A percentile compares a stretch with the other conserved stretches of the same genome.
phyloP scores from a whole-genome alignment of 2,888 invertebrate species.

The Ellobium chinense region DNA sequence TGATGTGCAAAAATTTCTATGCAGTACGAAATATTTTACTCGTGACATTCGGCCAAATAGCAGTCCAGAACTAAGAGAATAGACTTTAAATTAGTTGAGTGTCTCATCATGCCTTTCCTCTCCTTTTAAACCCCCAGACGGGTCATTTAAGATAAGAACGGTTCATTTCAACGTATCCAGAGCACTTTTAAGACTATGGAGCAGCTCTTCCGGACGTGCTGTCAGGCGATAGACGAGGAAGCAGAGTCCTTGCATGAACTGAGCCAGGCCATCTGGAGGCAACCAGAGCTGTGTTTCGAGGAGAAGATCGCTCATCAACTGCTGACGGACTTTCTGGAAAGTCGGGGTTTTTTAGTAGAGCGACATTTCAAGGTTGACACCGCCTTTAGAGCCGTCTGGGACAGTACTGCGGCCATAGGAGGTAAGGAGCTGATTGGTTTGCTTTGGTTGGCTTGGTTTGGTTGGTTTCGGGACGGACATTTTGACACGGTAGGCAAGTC shows the following conservation, averaged over 20 bases:
- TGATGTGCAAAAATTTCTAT: too few species aligned
- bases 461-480: too few species aligned
- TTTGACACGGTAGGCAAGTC: too few species aligned
- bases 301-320: slow-evolving; percentile 69
- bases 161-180: too few species aligned
- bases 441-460: too few species aligned
- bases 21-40: too few species aligned
- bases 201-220: slow-evolving; percentile 36
- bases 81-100: too few species aligned
- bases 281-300: slow-evolving; percentile 72
- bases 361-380: slow-evolving; percentile 60
- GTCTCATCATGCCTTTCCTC: too few species aligned
- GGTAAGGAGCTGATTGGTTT: neutral
- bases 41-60: too few species aligned
- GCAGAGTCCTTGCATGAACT: slow-evolving; percentile 55
- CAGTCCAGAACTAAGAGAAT: too few species aligned
- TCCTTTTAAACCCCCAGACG: too few species aligned
- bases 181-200: neutral
- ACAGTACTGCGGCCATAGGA: neutral
- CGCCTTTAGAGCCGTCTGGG: slow-evolving; percentile 54
- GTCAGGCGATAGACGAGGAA: slow-evolving; percentile 51
- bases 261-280: slow-evolving; percentile 70
- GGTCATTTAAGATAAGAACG: too few species aligned
- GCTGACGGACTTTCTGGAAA: slow-evolving; percentile 63
- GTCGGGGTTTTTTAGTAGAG: slow-evolving; percentile 61